A percentile compares a stretch with the other conserved stretches of the same genome.
Conservation (phyloP, 1,140 invertebrate species). For the Pseudomyrmex concolor region DNA sequence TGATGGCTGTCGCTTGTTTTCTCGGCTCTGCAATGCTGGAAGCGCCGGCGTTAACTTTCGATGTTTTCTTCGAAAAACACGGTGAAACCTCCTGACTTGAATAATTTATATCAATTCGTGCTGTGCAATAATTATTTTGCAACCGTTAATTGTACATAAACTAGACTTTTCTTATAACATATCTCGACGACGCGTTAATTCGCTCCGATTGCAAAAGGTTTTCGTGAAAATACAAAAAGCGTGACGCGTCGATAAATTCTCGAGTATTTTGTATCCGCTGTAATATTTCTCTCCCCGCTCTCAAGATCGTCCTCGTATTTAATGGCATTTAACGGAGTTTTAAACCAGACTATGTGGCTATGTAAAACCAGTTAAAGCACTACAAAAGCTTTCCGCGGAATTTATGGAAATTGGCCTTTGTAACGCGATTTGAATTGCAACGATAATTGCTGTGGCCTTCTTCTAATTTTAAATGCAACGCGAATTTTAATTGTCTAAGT, state of each 20-base stretch:
- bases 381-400: slow-evolving; percentile 28
- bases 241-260: background rate
- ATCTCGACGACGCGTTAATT: background rate
- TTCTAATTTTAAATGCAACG: slow-evolving; percentile 25
- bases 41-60: background rate
- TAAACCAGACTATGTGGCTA: background rate
- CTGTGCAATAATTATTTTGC: background rate
- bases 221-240: background rate
- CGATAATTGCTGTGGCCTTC: slow-evolving; percentile 34
- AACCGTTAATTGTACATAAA: background rate
- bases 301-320: background rate
- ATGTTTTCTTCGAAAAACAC: slow-evolving; percentile 31
- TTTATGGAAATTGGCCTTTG: slow-evolving; percentile 36
- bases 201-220: background rate
- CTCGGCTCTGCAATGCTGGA: background rate
- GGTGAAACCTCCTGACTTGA: background rate
- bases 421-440: slow-evolving; percentile 53
- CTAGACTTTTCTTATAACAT: too few species aligned
- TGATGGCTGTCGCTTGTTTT: slow-evolving; percentile 45
- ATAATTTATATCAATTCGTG: slow-evolving; percentile 26
- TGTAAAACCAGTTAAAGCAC: slow-evolving; percentile 17
- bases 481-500: slow-evolving; percentile 34
- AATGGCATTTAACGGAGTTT: slow-evolving; percentile 2
- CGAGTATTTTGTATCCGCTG: background rate
- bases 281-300: background rate